Conservation (phyloP, 2,797 vertebrate species). For the Lepilemur septentrionalis region DNA sequence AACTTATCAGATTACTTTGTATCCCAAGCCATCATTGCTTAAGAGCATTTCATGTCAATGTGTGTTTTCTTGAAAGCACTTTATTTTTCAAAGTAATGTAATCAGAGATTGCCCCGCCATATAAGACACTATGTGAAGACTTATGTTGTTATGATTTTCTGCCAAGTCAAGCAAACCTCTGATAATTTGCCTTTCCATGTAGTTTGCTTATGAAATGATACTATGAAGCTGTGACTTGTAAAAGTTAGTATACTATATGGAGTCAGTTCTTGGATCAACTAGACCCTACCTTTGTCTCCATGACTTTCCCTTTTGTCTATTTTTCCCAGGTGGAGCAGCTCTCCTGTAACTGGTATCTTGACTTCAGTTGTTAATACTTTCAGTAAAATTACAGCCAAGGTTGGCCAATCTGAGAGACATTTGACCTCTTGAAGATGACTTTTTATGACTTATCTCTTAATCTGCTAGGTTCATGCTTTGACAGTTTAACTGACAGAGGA, state of each 20-base stretch:
- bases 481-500: background rate
- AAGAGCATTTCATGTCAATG: background rate
- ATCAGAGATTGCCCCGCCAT: background rate
- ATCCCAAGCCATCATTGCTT: background rate
- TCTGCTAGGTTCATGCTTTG: background rate
- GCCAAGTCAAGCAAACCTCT: background rate
- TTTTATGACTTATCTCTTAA: background rate
- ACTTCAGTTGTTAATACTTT: background rate
- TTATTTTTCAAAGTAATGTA: background rate
- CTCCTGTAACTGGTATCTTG: background rate
- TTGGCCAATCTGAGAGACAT: background rate
- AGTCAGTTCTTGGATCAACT: background rate
- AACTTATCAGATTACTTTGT: background rate
- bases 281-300: background rate
- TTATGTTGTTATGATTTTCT: background rate
- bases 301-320: background rate
- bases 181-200: background rate
- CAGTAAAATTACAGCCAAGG: background rate
- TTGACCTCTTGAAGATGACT: background rate
- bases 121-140: background rate
- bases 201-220: background rate
- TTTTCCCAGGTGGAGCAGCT: background rate
- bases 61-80: background rate
- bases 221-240: background rate
- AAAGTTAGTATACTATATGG: no score